Conservation (phyloP, 2,113 vertebrate genomes). For the Mirounga angustirostris region DNA sequence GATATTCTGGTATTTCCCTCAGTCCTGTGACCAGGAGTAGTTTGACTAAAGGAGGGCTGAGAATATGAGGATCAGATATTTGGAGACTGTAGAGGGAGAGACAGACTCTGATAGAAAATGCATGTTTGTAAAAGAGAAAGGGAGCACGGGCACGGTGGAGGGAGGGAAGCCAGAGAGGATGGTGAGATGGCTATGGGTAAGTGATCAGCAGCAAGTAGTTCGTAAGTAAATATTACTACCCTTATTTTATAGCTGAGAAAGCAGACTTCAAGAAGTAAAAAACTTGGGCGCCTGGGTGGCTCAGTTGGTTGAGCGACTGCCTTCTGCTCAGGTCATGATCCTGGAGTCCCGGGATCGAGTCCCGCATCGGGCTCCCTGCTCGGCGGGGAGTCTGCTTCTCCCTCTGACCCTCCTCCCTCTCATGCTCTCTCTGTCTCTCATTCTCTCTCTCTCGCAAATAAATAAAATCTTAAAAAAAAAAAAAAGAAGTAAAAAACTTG, state of each 20-base stretch:
- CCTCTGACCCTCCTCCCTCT: too few relatives aligned
- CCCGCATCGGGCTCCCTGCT: too few relatives aligned
- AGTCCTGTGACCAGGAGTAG: not conserved
- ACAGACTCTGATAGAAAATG: not conserved
- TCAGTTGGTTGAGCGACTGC: too few relatives aligned
- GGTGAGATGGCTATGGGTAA: not conserved
- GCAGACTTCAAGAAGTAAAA: not conserved
- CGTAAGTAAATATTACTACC: not conserved
- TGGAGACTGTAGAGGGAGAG: not conserved
- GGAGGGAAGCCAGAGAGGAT: not conserved
- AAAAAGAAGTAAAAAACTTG: not conserved
- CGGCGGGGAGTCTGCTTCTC: too few relatives aligned
- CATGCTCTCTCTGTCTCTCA: too few relatives aligned
- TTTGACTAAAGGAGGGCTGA: not conserved
- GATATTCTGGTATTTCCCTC: not conserved
- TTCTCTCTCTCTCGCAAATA: too few relatives aligned
- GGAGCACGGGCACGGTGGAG: fast-evolving
- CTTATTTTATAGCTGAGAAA: not conserved
- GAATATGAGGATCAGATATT: not conserved
- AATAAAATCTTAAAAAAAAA: too few relatives aligned
- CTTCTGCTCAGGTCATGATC: too few relatives aligned
- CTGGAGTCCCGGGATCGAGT: too few relatives aligned
- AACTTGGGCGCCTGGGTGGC: not conserved
- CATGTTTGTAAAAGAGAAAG: not conserved
- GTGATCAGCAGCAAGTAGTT: not conserved